Conservation (phyloP, 1,140 invertebrate genomes). For the Gryon sp. region DNA sequence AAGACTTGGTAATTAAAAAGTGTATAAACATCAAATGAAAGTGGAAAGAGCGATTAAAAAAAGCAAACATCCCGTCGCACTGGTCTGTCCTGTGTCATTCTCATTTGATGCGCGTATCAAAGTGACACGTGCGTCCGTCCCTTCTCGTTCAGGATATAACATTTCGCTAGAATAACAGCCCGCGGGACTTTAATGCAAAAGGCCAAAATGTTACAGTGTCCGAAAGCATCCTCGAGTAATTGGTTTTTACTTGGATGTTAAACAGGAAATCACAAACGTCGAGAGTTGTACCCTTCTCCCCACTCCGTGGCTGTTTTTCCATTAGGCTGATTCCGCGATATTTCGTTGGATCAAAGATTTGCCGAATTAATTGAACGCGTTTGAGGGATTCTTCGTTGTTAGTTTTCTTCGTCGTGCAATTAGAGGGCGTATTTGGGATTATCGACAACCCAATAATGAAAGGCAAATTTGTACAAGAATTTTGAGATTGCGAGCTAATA, state of each 20-base stretch:
- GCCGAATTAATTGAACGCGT: slow-evolving; percentile 73
- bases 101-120: slow-evolving; percentile 67
- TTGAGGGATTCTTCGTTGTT: slow-evolving; percentile 54
- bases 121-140: slow-evolving; percentile 72
- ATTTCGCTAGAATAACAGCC: slow-evolving; percentile 70
- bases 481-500: slow-evolving; percentile 34
- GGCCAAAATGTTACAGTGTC: slow-evolving; percentile 62
- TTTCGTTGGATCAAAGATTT: slow-evolving; percentile 72
- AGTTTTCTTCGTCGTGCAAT: slow-evolving; percentile 56
- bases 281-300: too few relatives aligned
- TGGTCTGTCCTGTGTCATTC: slow-evolving; percentile 55
- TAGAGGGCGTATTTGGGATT: slow-evolving; percentile 43
- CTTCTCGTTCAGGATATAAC: slow-evolving; percentile 70
- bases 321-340: slow-evolving; percentile 71
- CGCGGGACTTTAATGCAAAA: slow-evolving; percentile 52
- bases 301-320: slow-evolving; percentile 74
- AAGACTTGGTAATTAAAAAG: slow-evolving; percentile 16
- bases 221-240: slow-evolving; percentile 71
- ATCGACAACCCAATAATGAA: slow-evolving; percentile 44
- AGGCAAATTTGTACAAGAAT: slow-evolving; percentile 52
- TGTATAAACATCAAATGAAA: slow-evolving; percentile 68
- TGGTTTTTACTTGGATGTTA: slow-evolving; percentile 76
- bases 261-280: slow-evolving; percentile 66
- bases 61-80: slow-evolving; percentile 40
- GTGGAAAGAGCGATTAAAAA: slow-evolving; percentile 64